Percentiles rank a stretch among this genome's conserved stretches.
Conservation (phyloP, 2,797 vertebrate genomes). For the Mormyrus proboscirostris region DNA sequence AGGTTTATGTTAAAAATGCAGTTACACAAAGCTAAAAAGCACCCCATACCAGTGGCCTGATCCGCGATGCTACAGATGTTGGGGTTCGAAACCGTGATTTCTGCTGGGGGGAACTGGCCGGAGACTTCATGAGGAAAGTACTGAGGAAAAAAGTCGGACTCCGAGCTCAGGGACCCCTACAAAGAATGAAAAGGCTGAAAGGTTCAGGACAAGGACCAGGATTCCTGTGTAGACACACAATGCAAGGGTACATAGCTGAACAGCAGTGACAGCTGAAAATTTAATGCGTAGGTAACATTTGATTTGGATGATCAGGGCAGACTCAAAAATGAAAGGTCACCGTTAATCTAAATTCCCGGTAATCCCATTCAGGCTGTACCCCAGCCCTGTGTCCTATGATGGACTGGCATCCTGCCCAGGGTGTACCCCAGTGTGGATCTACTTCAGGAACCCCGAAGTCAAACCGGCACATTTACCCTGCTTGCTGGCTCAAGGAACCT, state of each 20-base stretch:
- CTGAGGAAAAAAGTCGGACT: slow-evolving; percentile 78
- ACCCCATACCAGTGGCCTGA: slow-evolving; percentile 25
- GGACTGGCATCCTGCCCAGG: no score
- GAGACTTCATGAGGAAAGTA: slow-evolving; percentile 68
- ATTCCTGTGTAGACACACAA: not conserved
- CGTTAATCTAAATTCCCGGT: not conserved
- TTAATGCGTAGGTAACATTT: not conserved
- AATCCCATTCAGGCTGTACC: not conserved
- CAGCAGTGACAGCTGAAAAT: not conserved
- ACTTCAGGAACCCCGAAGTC: not conserved
- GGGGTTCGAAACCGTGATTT: slow-evolving; percentile 54
- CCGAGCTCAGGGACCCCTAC: slow-evolving; percentile 80
- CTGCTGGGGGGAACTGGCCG: slow-evolving; percentile 59
- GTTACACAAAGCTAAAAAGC: not conserved
- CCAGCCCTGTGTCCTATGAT: not conserved
- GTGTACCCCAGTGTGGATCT: not conserved
- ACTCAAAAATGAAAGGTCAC: not conserved
- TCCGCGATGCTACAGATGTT: slow-evolving; percentile 65
- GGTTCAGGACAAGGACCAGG: not conserved
- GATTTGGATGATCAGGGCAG: not conserved
- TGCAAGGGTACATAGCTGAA: not conserved
- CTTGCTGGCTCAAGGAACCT: slow-evolving; percentile 72
- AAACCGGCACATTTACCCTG: slow-evolving; percentile 51
- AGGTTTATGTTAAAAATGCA: not conserved
- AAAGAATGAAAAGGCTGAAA: slow-evolving; percentile 31